Percentiles rank a stretch among this genome's conserved stretches.
Evolutionary conservation across 2,888 invertebrate genomes (phyloP).

Genomic region (Eupithecia subumbrata): DNA sequence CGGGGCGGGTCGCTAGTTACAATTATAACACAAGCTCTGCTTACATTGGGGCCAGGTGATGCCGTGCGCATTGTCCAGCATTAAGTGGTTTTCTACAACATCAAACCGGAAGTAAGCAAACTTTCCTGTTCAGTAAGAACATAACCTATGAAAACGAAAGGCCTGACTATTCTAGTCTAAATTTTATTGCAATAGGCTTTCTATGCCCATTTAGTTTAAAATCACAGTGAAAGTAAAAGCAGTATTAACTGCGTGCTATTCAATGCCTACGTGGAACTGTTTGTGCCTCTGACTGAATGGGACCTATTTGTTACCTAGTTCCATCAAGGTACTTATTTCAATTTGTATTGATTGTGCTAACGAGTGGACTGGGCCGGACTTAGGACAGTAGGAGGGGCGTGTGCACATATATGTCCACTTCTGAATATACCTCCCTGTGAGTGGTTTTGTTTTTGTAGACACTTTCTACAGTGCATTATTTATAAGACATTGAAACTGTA

Average conservation of each 20-base stretch:
- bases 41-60: too few species aligned
- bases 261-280: conserved; percentile 35
- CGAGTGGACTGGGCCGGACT: conserved; percentile 29
- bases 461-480: too few species aligned
- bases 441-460: too few species aligned
- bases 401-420: neutral
- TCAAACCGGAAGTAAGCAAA: neutral
- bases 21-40: too few species aligned
- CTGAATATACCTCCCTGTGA: too few species aligned
- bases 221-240: conserved; percentile 36
- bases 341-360: conserved; percentile 40
- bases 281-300: conserved; percentile 31
- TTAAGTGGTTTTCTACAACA: neutral
- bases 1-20: too few species aligned
- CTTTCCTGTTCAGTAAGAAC: neutral
- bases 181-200: conserved; percentile 16
- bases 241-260: conserved; percentile 18
- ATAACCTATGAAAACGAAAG: conserved; percentile 17
- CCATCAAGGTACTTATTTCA: conserved; percentile 38
- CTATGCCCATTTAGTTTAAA: conserved; percentile 24
- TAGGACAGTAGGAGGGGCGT: conserved; percentile 6
- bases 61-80: too few species aligned
- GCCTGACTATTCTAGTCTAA: neutral
- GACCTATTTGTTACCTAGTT: conserved; percentile 33
- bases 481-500: too few species aligned